A percentile compares a stretch with the other conserved stretches of the same genome.
Conservation (phyloP, 2,113 vertebrate species). For the Argyrosomus japonicus region DNA sequence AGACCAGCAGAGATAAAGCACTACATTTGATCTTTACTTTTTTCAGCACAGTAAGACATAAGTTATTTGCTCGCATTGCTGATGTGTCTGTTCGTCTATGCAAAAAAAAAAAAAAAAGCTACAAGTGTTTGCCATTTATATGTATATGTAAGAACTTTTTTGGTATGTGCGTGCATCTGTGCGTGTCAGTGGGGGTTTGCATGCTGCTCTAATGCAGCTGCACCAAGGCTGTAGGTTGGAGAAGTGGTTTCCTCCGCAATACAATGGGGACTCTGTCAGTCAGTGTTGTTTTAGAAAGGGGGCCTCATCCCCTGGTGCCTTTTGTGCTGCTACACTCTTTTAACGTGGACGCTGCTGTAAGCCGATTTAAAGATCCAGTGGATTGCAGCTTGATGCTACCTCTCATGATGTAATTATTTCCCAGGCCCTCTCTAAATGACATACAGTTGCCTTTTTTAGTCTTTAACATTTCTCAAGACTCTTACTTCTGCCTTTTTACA, state of each 20-base stretch:
- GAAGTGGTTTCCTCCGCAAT: slow-evolving; percentile 77
- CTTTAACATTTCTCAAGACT: neutral
- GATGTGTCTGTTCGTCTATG: slow-evolving; percentile 17
- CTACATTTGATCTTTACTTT: neutral
- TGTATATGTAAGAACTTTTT: slow-evolving; percentile 25
- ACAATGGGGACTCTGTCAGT: slow-evolving; percentile 81
- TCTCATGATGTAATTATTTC: slow-evolving; percentile 30
- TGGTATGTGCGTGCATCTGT: slow-evolving; percentile 33
- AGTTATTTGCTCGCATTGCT: neutral
- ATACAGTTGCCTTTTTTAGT: neutral
- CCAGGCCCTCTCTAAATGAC: neutral
- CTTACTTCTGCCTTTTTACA: slow-evolving; percentile 19
- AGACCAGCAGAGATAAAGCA: neutral
- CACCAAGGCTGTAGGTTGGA: slow-evolving; percentile 60
- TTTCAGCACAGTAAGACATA: neutral
- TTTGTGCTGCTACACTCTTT: slow-evolving; percentile 70
- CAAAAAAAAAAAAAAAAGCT: neutral
- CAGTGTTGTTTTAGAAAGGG: slow-evolving; percentile 82
- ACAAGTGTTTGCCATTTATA: slow-evolving; percentile 35
- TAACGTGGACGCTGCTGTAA: slow-evolving; percentile 43
- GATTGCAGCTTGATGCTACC: slow-evolving; percentile 1
- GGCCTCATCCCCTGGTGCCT: slow-evolving; percentile 76
- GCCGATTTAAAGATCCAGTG: slow-evolving; percentile 33
- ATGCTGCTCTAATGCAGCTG: slow-evolving; percentile 68
- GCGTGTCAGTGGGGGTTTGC: slow-evolving; percentile 49